phyloP scores from a whole-genome alignment of 2,113 vertebrate genomes.

The Cyrtonyx montezumae region DNA sequence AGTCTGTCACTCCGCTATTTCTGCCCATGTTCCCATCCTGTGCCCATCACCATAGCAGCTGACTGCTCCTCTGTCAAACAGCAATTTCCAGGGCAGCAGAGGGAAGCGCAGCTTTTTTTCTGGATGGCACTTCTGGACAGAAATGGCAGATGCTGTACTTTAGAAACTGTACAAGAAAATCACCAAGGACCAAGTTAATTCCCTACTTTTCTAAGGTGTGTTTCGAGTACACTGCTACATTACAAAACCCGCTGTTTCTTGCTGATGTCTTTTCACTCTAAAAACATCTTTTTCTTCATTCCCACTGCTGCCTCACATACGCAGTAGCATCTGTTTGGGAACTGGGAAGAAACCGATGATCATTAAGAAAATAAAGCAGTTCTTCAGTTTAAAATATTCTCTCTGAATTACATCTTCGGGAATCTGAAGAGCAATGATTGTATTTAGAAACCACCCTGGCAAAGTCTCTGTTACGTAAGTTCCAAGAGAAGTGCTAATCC shows the following conservation, averaged over 20 bases:
- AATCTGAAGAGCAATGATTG: background rate
- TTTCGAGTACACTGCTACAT: background rate
- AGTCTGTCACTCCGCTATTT: background rate
- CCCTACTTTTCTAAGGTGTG: background rate
- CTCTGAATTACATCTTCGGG: conserved; percentile 18
- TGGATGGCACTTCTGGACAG: background rate
- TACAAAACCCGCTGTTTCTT: background rate
- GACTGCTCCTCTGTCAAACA: background rate
- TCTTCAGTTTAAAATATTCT: background rate
- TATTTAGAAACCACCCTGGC: conserved; percentile 63
- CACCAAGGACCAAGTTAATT: background rate
- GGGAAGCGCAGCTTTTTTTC: background rate
- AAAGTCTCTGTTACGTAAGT: background rate
- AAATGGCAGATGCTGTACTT: background rate
- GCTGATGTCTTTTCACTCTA: background rate
- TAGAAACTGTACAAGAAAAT: background rate
- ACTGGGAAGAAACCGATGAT: background rate
- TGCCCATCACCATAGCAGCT: conserved; percentile 46
- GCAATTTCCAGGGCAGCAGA: background rate
- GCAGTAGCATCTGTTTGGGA: background rate
- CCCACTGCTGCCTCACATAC: background rate
- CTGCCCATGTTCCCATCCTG: background rate
- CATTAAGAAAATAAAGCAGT: background rate
- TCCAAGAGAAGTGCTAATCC: conserved; percentile 19
- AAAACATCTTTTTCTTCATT: background rate